Evolutionary conservation across 1,140 invertebrate species (phyloP).

Genomic region (Drosophila subpulchrella): DNA sequence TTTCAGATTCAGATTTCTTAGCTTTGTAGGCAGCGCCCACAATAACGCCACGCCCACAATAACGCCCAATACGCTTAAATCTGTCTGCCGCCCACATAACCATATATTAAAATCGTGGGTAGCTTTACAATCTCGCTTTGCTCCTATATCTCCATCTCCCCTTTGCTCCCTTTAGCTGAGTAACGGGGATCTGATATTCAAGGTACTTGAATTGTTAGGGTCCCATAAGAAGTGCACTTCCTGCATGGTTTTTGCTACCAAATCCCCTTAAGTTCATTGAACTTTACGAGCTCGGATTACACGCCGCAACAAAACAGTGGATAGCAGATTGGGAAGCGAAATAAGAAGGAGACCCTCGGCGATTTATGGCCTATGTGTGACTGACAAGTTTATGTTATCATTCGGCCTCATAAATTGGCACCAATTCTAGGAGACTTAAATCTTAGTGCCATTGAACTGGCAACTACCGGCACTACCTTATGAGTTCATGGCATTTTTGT

Average conservation of each 20-base stretch:
- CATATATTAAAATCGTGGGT: too few species aligned
- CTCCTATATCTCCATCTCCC: too few species aligned
- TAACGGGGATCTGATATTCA: neutral
- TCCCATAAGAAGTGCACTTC: conserved; percentile 71
- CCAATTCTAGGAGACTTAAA: conserved; percentile 58
- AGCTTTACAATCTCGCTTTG: too few species aligned
- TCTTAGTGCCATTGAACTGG: conserved; percentile 43
- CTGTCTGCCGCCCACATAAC: too few species aligned
- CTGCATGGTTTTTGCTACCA: conserved; percentile 30
- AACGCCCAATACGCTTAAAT: too few species aligned
- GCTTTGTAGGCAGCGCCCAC: too few species aligned
- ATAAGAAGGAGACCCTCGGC: conserved; percentile 3
- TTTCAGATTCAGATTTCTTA: too few species aligned
- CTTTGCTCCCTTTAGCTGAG: too few species aligned
- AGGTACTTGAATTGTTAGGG: conserved; percentile 11
- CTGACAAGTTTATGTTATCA: conserved; percentile 78
- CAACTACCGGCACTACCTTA: conserved; percentile 16
- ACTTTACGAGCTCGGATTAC: conserved; percentile 74
- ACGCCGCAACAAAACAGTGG: conserved; percentile 32
- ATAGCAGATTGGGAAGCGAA: neutral
- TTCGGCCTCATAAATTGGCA: conserved; percentile 54
- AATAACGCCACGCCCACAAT: too few species aligned
- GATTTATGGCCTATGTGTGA: conserved; percentile 77
- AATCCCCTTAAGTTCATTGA: conserved; percentile 63
- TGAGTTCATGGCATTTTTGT: neutral